Conservation (phyloP, 2,797 vertebrate genomes). For the Trichosurus vulpecula region DNA sequence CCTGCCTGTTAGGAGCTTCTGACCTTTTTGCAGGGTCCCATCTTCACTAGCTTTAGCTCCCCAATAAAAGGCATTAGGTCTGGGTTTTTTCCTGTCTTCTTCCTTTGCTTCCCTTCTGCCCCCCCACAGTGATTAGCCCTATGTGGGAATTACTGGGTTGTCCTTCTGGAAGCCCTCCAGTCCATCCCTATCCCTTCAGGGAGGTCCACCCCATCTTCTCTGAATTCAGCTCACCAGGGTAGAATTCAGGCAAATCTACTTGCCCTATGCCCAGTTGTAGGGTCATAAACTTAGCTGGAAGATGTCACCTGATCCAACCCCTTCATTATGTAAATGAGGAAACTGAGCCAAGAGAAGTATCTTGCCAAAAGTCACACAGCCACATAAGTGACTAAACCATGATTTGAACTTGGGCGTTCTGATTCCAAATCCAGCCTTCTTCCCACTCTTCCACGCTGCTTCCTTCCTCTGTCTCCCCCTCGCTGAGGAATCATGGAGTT, state of each 20-base stretch:
- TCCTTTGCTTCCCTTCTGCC: background rate
- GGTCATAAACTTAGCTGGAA: background rate
- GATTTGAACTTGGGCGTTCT: background rate
- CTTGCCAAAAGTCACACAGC: background rate
- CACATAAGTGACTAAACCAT: background rate
- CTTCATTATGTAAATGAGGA: background rate
- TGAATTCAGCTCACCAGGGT: background rate
- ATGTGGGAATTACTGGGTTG: background rate
- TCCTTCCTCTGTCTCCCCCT: background rate
- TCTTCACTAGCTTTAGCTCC: background rate
- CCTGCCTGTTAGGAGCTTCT: background rate
- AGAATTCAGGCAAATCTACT: background rate
- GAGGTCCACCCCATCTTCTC: background rate
- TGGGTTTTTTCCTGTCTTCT: background rate
- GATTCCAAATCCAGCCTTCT: background rate
- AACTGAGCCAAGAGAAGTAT: background rate
- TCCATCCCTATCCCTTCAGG: background rate
- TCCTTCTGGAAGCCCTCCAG: background rate
- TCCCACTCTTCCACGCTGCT: background rate
- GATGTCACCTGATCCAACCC: background rate
- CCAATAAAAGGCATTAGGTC: background rate
- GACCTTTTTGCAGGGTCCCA: background rate
- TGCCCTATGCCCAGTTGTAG: background rate
- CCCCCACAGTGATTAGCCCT: background rate
- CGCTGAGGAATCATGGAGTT: background rate